Evolutionary conservation across 2,113 vertebrate species (phyloP).

Genomic region (Porphyrio hochstetteri): DNA sequence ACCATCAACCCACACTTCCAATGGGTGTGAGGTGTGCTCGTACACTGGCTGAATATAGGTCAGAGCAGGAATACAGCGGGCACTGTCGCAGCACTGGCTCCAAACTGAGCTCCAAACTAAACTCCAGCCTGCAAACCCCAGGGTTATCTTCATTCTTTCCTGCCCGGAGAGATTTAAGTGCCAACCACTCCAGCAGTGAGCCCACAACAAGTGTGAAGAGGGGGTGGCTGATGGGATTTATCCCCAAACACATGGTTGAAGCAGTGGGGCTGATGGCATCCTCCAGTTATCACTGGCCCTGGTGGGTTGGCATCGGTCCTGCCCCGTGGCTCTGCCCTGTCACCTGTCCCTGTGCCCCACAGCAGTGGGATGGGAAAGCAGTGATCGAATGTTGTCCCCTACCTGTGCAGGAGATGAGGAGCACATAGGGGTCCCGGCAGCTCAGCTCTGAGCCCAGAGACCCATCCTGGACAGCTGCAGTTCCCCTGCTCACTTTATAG

Average conservation of each 20-base stretch:
- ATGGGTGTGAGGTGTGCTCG: accelerated
- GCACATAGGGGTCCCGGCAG: accelerated
- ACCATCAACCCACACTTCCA: background rate
- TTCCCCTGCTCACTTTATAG: background rate
- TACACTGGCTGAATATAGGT: background rate
- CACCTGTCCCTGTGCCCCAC: background rate
- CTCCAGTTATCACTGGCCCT: background rate
- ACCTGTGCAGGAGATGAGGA: background rate
- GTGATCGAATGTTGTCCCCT: accelerated
- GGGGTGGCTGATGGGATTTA: background rate
- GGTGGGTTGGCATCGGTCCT: background rate
- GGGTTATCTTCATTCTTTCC: background rate
- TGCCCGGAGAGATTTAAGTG: background rate
- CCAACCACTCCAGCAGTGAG: background rate
- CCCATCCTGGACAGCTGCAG: accelerated
- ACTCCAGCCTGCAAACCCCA: accelerated
- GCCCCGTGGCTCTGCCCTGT: background rate
- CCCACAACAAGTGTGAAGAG: background rate
- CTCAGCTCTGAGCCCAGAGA: background rate
- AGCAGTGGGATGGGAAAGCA: background rate
- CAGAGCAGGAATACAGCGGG: accelerated
- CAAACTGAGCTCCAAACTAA: background rate
- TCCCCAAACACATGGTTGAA: background rate
- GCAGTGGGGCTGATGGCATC: background rate
- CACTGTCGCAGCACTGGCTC: background rate